Evolutionary conservation across 2,888 invertebrate species (phyloP).

Genomic region (Pollenia amentaria): DNA sequence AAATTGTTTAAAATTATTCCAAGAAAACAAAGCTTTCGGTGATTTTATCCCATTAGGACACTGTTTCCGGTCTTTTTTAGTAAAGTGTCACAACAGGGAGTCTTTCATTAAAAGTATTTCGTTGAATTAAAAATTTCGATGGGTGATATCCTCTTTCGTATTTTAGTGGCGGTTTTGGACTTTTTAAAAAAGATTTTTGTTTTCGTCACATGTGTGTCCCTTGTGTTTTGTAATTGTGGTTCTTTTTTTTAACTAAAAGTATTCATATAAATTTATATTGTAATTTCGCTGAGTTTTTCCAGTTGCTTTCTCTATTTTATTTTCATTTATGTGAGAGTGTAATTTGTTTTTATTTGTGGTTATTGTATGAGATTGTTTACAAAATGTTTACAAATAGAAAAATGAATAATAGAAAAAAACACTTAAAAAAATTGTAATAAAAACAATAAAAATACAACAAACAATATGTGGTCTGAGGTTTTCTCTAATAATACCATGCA

Average conservation of each 20-base stretch:
- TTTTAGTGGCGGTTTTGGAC: background rate
- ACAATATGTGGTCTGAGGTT: slow-evolving; percentile 43
- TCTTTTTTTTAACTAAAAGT: slow-evolving; percentile 35
- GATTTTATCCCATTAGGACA: no score
- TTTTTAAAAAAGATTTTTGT: background rate
- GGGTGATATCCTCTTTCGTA: no score
- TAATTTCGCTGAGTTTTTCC: background rate
- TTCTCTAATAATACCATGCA: slow-evolving; percentile 20
- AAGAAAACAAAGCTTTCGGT: no score
- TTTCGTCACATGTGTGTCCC: background rate
- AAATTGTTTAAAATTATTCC: no score
- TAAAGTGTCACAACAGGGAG: no score
- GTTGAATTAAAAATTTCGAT: no score
- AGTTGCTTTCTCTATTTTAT: background rate
- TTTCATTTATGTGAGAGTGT: slow-evolving; percentile 20
- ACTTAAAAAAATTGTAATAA: background rate
- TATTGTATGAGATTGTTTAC: slow-evolving; percentile 58
- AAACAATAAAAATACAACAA: background rate
- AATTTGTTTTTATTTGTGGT: slow-evolving; percentile 68
- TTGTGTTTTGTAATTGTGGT: slow-evolving; percentile 32
- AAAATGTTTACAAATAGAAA: slow-evolving; percentile 58
- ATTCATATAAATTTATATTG: slow-evolving; percentile 23
- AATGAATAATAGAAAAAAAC: slow-evolving; percentile 1
- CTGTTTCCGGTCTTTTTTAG: no score
- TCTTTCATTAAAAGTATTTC: no score